Evolutionary conservation across 2,888 invertebrate species (phyloP), one percentile per base, ranked within the genome.

Genomic region (Incurvaria masculella): DNA sequence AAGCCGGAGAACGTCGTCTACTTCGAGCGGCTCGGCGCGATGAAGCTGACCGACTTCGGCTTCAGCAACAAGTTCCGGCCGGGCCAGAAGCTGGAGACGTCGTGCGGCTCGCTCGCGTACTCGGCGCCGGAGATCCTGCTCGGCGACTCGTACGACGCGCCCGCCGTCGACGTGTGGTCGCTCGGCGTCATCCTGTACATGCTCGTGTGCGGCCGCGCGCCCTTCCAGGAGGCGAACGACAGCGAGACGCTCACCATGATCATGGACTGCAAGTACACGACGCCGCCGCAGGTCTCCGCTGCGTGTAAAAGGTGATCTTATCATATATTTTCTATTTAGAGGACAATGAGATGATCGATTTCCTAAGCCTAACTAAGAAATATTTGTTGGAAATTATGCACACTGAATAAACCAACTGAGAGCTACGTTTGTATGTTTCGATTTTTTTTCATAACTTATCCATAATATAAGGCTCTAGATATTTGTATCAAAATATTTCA

Each of bases 1-100:
- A 99, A 99, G 76, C 99, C 98, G 14, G 99, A 99, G 75, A 99
- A 99, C 81, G 98, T 99, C 51, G 97, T 99, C 45, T 98, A 98
- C 79, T 99, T 99, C 72, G 95, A 97, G 74, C 94, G 96, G 75
- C 81, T 94, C 60, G 96, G 96, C 49, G 86, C 95, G 67, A 98
- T 99, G 26, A 99, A 99, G 80, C 82, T 99, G 65, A 99, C 99
- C 52, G 99, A 99, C 78, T 99, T 99, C 80, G 99, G 97, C 56
- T 89, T 87, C 67, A 97, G 97, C 75, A 99, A 99, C 81, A 88
- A 90, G 72, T 93, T 93, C 72, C 93, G 89, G 64, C 97, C 97
- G 19, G 98, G 97, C 45, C 94, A 95, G 72, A 96, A 97, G 68
- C 72, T 98, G 63, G 95, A 96, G 70, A 99, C 99, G 19, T 97